Base-by-base conservation (phyloP, 2,113 vertebrate species). In the Arenaria interpres region DNA sequence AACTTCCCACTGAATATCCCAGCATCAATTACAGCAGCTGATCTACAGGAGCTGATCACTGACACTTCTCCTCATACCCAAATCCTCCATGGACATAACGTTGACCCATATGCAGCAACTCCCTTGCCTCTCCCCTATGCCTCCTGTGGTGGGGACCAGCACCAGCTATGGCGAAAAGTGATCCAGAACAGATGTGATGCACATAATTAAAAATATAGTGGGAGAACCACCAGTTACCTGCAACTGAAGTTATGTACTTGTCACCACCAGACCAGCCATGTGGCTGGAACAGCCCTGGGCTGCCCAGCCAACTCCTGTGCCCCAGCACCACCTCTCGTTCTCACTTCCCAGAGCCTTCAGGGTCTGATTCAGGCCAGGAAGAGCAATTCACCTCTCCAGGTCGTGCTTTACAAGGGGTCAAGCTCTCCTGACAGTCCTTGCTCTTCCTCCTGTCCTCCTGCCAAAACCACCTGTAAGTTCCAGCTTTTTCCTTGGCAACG, bases 301-400 rank as follows among this genome's bases (percentile, higher is more conserved):
- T 72, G 69, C 54, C n/a, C 30, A 32, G 28, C 19, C 19, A 51
- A 43, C 17, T 68, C 37, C 54, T n/a, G n/a, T 27, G 32, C 10
- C 23, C 33, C 2, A 0, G 68, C 37, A 85, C 22, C 51, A 56
- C 69, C 23, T 75, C 54, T 60, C 1, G 0, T 64, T 64, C 37
- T 69, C 53, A 15, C 45, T 75, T 50, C 33, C 22, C 54, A 53
- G 48, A 71, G 13, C 7, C 37, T 72, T 62, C 64, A 86, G 10
- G 6, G 30, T 54, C 35, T 39, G 22, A 66, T 32, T 37, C 9
- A 35, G 0, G 75, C 23, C 7, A 1, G 27, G 32, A 63, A 43
- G 43, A 76, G 22, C 16, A 9, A 43, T 84, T 57, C 45, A 50
- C 56, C 46, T 59, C 35, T 67, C 88, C 4, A 0, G 11, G n/a